These are phyloP conservation scores for Turnix velox DNA, from an alignment of 2,113 vertebrate species.

Conservation along the genomic window DNA sequence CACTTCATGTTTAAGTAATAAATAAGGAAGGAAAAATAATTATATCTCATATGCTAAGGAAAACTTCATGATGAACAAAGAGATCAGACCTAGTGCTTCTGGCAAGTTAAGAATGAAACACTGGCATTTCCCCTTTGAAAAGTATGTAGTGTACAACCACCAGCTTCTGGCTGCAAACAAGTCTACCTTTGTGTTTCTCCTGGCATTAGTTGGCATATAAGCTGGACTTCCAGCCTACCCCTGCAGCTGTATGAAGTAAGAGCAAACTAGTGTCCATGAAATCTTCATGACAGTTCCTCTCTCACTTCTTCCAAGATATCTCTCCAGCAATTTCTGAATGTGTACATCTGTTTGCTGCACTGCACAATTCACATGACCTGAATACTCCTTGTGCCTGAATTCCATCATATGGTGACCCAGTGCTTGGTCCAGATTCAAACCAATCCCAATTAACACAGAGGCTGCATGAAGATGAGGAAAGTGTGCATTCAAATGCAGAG, in stretches of 20 bases:
- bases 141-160: background rate
- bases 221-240: background rate
- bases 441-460: background rate
- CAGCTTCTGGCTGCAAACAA: background rate
- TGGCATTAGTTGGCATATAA: background rate
- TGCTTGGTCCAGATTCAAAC: background rate
- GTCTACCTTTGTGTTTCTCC: background rate
- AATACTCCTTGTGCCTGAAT: background rate
- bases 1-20: background rate
- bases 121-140: background rate
- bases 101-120: background rate
- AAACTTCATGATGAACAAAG: background rate
- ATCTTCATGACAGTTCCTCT: background rate
- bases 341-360: background rate
- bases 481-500: background rate
- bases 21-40: background rate
- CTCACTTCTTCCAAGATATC: background rate
- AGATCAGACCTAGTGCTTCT: background rate
- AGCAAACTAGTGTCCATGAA: background rate
- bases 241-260: background rate
- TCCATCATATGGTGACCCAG: background rate
- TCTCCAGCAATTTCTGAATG: background rate
- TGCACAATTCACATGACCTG: background rate
- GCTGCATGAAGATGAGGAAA: background rate
- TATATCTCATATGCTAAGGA: background rate